phyloP scores from a whole-genome alignment of 2,797 vertebrate genomes.

The Notamacropus eugenii region DNA sequence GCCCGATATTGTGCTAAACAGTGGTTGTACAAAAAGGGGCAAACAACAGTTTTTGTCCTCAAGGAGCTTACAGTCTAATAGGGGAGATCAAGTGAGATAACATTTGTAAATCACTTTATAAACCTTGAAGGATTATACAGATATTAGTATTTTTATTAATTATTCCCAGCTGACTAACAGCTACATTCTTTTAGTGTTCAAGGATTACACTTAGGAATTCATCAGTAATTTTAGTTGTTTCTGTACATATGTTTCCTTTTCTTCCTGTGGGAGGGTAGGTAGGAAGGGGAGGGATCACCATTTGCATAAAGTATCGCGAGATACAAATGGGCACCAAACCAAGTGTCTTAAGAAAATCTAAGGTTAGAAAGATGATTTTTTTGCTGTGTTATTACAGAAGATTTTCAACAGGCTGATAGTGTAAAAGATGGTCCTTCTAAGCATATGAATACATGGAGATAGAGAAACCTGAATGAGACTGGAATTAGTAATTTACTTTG shows the following conservation, averaged over 20 bases:
- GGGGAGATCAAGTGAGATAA: background rate
- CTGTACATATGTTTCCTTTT: background rate
- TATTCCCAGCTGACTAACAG: background rate
- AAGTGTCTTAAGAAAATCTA: background rate
- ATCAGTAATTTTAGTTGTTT: background rate
- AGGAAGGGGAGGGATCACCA: background rate
- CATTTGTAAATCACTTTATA: background rate
- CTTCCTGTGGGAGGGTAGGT: background rate
- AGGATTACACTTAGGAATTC: background rate
- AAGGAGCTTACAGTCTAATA: background rate
- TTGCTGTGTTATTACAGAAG: background rate
- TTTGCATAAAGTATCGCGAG: background rate
- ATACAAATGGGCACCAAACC: background rate
- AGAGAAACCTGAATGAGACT: background rate
- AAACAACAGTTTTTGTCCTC: background rate
- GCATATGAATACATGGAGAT: background rate
- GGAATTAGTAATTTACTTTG: background rate
- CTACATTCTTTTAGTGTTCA: background rate
- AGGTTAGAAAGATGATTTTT: background rate
- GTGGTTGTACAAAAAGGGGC: background rate
- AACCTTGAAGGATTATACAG: background rate
- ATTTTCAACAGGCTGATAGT: background rate
- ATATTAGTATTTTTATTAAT: background rate
- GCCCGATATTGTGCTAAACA: background rate
- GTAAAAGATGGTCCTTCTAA: background rate